Evolutionary conservation across 2,797 vertebrate species (phyloP), one percentile per base, ranked within the genome.

Genomic region (Notolepis coatsorum): DNA sequence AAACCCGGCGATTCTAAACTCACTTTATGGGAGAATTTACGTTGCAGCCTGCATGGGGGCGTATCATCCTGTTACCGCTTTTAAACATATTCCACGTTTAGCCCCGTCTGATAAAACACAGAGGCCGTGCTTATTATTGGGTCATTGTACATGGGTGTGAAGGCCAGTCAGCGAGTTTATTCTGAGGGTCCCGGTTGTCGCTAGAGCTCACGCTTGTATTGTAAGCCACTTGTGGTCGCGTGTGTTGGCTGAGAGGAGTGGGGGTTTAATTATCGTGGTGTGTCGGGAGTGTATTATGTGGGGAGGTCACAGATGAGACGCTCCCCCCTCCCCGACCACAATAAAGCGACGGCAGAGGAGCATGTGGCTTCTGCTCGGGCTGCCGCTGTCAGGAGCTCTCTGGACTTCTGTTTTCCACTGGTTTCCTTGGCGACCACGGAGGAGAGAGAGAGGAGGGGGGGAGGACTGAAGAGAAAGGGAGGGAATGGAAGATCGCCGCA

Each of bases 261-360:
- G 21, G n/a, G 60, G 65, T 78, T 85, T 83, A 75, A 84, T 80
- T 71, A 54, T 74, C 69, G 67, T 21, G 56, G 78, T 61, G 69
- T 73, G 68, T 72, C 47, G 56, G 59, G 73, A 73, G 77, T 49
- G 71, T 84, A 78, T 86, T 71, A 71, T 77, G 66, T 28, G 69
- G 42, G 46, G 78, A 75, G 85, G 78, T 81, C 75, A 77, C 68
- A 85, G 79, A 78, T 73, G 25, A 66, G 60, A 65, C 0, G 20
- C 72, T 73, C 73, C 65, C 81, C 24, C 77, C 81, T n/a, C n/a
- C 84, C 79, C 76, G 65, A 68, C 62, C 62, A 58, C 68, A 46
- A 61, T 71, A 61, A 77, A 77, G 23, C 80, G 58, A 60, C 56
- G 50, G 59, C 43, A 45, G 39, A 65, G 5, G 31, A 55, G 24